Base-by-base conservation (phyloP, 2,113 vertebrate species). In the Microtus montanus region DNA sequence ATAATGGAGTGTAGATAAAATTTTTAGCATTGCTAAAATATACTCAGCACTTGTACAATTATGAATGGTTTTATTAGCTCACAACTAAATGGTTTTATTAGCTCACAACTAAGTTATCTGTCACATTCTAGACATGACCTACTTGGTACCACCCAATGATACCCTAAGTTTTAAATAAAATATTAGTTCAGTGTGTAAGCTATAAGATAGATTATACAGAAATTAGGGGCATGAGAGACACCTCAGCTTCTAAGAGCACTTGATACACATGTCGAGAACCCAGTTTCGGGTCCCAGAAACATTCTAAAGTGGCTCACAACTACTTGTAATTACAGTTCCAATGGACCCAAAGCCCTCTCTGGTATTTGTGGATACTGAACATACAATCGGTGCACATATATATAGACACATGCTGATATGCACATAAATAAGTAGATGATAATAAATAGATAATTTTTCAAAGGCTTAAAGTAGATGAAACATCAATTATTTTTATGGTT, bases 121-220 rank as follows among this genome's bases (percentile, higher is more conserved):
- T 94, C 41, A 68, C 3, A 44, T 78, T 94, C 13, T 78, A 70
- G 54, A 64, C 83, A 52, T 95, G 19, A 93, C 10, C 4, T 91
- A 86, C 11, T 84, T 82, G 2, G 7, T 35, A 38, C 1, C 4
- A 87, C 44, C 77, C 73, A 11, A 33, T 11, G 41, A 15, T 85
- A 24, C 90, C 11, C 54, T 64, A 3, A 33, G 0, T 80, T 92
- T 96, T 82, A 91, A 84, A 77, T 77, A 13, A 94, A 91, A 94
- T n/a, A 49, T 58, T 73, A 71, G 5, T 5, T 64, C 0, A 30
- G 6, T n/a, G 22, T 63, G 83, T 68, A 26, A 68, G 10, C 10
- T 92, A 7, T 63, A 88, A 68, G 68, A 64, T 75, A 1, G 35
- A 71, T 61, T 64, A 78, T 79, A 58, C 88, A 79, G 3, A 47